Evolutionary conservation across 2,797 vertebrate genomes (phyloP).

Genomic region (Falco rusticolus): DNA sequence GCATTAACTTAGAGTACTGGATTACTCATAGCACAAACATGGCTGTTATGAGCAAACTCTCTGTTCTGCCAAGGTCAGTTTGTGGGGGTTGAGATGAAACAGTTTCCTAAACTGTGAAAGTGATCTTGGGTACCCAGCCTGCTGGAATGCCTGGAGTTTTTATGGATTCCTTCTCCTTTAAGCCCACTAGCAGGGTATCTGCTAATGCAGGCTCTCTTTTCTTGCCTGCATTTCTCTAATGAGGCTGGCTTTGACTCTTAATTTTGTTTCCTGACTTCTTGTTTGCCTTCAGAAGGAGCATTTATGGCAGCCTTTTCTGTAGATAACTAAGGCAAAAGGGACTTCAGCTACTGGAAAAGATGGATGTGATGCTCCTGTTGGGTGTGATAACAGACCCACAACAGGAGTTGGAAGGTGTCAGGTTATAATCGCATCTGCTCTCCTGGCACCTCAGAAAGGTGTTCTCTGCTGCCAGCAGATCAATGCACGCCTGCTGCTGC

Average conservation of each 20-base stretch:
- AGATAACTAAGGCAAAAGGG: background rate
- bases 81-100: conserved; percentile 46
- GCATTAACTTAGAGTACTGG: background rate
- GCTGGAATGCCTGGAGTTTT: conserved; percentile 43
- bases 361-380: background rate
- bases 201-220: background rate
- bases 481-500: background rate
- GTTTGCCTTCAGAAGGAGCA: background rate
- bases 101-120: conserved; percentile 52
- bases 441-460: background rate
- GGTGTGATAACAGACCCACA: background rate
- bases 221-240: background rate
- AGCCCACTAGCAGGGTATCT: background rate
- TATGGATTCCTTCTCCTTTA: conserved; percentile 36
- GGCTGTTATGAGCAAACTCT: conserved; percentile 39
- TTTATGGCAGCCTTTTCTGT: background rate
- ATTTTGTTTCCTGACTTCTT: background rate
- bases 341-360: background rate
- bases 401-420: background rate
- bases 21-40: conserved; percentile 50
- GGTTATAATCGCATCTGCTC: background rate
- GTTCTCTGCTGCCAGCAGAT: background rate
- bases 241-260: background rate
- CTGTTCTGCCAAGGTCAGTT: conserved; percentile 46
- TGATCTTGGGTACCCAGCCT: conserved; percentile 4